Base-by-base conservation (phyloP, 2,888 invertebrate genomes). In the Apantesis nais region DNA sequence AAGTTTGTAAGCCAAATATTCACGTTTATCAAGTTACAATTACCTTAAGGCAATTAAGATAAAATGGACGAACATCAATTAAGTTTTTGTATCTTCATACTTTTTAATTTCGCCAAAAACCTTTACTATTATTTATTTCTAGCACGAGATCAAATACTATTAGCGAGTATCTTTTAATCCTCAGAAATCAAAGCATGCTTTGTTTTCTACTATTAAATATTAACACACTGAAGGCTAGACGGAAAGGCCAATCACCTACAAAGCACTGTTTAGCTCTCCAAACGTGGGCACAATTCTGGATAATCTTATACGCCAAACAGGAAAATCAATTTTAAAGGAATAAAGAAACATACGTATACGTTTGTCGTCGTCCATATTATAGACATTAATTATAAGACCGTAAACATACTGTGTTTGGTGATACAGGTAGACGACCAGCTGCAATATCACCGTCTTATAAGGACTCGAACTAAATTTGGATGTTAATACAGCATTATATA, bases 391-490 rank as follows among this genome's bases (percentile, higher is more conserved):
- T 82, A 81, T 74, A 75, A 79, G 79, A 82, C 74, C 74, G 80
- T 70, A 72, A 75, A 73, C 79, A 82, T 75, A 75, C 82, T 80
- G 66, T 74, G 78, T 85, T 85, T 76, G 85, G 85, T 70, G 52
- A 85, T 78, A 83, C 85, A 82, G 85, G 85, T 85, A 83, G 81
- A 78, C 65, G 70, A 37, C 67, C 66, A 72, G 61, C 69, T 64
- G 77, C 77, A 73, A 78, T 74, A 67, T 77, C 72, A 71, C 64
- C 44, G 5, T 8, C 76, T 12, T 75, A 76, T 76, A 81, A 41
- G 82, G 81, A 58, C 66, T 64, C 64, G 70, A 70, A 71, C 82
- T 81, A 81, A 79, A 82, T 66, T 78, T 63, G 62, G 66, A 81
- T 81, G 81, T 62, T 81, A 81, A 83, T 81, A 71, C 63, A 37